Evolutionary conservation across 2,113 vertebrate genomes (phyloP).

Genomic region (Hystrix brachyura): DNA sequence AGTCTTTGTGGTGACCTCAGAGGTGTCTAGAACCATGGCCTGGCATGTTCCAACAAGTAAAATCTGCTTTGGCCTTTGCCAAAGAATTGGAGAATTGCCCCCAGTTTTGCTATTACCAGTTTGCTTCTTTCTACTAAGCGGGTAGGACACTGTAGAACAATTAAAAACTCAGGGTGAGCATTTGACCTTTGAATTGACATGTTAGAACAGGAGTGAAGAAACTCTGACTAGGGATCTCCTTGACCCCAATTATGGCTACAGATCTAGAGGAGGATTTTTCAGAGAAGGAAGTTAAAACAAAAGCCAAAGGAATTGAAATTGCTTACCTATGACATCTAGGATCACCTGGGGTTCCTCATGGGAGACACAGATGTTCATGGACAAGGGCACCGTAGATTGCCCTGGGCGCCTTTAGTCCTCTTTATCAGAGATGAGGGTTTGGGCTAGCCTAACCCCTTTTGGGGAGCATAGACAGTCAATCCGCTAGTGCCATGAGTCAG

Average conservation of each 20-base stretch:
- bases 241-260: background rate
- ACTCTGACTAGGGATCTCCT: background rate
- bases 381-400: background rate
- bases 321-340: background rate
- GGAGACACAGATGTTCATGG: background rate
- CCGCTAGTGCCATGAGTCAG: background rate
- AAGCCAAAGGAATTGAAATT: background rate
- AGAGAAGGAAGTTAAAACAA: background rate
- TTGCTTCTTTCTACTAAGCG: background rate
- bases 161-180: background rate
- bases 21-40: background rate
- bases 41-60: background rate
- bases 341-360: background rate
- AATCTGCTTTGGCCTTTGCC: background rate
- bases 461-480: background rate
- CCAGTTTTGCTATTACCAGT: background rate
- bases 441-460: background rate
- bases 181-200: background rate
- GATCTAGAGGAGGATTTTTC: background rate
- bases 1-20: background rate
- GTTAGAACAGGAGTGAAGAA: background rate
- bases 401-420: background rate
- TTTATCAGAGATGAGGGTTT: background rate
- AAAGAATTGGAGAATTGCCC: background rate
- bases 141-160: background rate